phyloP scores from a whole-genome alignment of 2,888 invertebrate genomes.

The Epsilonema sp. region DNA sequence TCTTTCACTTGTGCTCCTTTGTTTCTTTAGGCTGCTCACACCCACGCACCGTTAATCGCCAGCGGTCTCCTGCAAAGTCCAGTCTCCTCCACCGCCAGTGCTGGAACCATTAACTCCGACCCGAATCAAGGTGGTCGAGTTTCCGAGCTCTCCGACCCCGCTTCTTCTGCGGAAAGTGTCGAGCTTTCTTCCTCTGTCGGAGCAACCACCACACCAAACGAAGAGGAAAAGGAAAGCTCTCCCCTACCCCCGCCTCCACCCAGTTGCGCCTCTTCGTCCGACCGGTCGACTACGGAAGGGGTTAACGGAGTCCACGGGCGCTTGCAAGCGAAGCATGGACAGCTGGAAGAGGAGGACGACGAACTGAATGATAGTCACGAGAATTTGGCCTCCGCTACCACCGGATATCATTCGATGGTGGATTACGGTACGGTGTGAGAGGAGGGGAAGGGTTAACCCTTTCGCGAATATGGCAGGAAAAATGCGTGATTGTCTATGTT shows the following conservation, averaged over 20 bases:
- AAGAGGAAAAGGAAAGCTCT: too few relatives aligned
- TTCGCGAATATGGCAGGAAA: too few relatives aligned
- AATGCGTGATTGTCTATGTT: too few relatives aligned
- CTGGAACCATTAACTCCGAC: too few relatives aligned
- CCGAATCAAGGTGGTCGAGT: background rate
- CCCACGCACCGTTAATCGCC: too few relatives aligned
- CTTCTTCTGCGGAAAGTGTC: background rate
- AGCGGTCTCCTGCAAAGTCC: too few relatives aligned
- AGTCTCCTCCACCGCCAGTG: background rate
- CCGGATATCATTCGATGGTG: constrained; percentile 4
- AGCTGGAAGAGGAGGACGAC: too few relatives aligned
- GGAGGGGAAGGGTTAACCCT: too few relatives aligned
- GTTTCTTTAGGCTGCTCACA: too few relatives aligned
- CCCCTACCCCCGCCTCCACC: background rate
- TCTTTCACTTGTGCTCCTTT: too few relatives aligned
- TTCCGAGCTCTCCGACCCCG: background rate
- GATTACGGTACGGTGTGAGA: constrained; percentile 4
- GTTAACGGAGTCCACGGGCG: background rate
- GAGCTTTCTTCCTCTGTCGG: background rate
- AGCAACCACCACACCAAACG: background rate
- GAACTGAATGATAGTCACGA: constrained; percentile 1
- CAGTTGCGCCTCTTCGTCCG: too few relatives aligned
- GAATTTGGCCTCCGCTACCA: constrained; percentile 1
- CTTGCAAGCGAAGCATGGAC: background rate
- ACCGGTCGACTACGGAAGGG: background rate